These are phyloP conservation scores for Nettapus auritus DNA, from an alignment of 2,113 vertebrate species.

Conservation along the genomic window DNA sequence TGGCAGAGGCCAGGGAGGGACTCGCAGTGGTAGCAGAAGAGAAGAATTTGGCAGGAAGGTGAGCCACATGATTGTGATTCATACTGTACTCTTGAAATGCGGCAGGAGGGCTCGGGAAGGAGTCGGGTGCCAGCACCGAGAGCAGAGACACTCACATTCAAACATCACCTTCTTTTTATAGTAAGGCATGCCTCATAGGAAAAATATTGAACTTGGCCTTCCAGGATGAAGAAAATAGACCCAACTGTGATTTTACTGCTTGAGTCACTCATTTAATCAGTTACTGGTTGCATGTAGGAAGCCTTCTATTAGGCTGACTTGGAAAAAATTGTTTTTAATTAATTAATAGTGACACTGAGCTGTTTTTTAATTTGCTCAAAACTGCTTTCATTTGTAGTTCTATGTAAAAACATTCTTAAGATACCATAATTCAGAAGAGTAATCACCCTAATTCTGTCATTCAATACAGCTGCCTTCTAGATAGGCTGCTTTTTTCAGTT, in stretches of 20 bases:
- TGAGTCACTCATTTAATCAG: slow-evolving; percentile 84
- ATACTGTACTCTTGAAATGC: slow-evolving; percentile 82
- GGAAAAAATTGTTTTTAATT: slow-evolving; percentile 73
- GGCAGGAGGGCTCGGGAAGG: slow-evolving; percentile 78
- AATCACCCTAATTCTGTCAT: background rate
- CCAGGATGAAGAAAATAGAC: slow-evolving; percentile 72
- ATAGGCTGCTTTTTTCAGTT: background rate
- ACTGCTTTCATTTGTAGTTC: slow-evolving; percentile 26
- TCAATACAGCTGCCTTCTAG: background rate
- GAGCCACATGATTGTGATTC: slow-evolving; percentile 84
- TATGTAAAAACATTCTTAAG: slow-evolving; percentile 16
- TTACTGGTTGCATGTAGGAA: slow-evolving; percentile 77
- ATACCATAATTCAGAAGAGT: background rate
- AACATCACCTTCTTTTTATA: slow-evolving; percentile 91
- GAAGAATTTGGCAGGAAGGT: slow-evolving; percentile 83
- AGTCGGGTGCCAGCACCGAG: slow-evolving; percentile 74
- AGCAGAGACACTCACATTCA: slow-evolving; percentile 82
- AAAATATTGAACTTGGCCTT: slow-evolving; percentile 89
- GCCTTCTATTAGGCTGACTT: slow-evolving; percentile 76
- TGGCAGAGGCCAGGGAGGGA: slow-evolving; percentile 80
- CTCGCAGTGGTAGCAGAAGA: slow-evolving; percentile 77
- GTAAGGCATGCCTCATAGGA: slow-evolving; percentile 83
- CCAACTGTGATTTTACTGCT: slow-evolving; percentile 78
- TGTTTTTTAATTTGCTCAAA: slow-evolving; percentile 62
- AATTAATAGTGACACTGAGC: slow-evolving; percentile 69